Base-by-base conservation (phyloP, 92 coral and sea anemone genomes). In the Virgularia gustaviana region DNA sequence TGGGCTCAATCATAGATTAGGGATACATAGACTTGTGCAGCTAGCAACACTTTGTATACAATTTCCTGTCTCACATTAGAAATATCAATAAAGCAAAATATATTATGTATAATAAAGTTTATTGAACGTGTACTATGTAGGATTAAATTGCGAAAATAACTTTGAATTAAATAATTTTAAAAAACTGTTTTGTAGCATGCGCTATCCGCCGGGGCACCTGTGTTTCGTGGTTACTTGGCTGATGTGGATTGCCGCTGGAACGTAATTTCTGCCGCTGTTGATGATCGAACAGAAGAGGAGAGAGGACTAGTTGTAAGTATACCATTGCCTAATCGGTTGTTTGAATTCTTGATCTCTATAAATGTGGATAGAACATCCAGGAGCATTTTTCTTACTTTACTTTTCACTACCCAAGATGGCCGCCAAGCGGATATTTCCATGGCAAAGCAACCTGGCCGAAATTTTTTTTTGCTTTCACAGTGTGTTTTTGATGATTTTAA, bases 191-290 rank as follows among this genome's bases (percentile, higher is more conserved):
- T 10, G 28, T 63, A 92, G 98, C 91, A 89, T 87, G 98, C 98
- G 0, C 85, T 92, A 2, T 92, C 98, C 13, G 98, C 98, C 0
- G 91, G 74, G 9, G 88, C 91, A 2, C 98, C 98, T n/a, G 79
- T 92, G 7, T 83, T 86, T 51, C 98, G 98, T 10, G 98, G 98
- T 16, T 92, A 82, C 78, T 89, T 92, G 2, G 86, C 88, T 52
- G 96, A 92, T 58, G 84, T 89, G 65, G 98, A 92, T 63, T 92
- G 98, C 66, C 83, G 98, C 44, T 92, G 98, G 98, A 83, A 87
- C 54, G 96, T 92, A 55, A 92, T 92, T 65, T 79, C 96, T 39
- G 98, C 92, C 71, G 77, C 98, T 37, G 96, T 89, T 8, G 98
- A 92, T 72, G 98, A 92, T 75, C 89, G 98, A 24, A 86, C 90